These are phyloP conservation scores for Eueides isabella DNA, from an alignment of 1,140 invertebrate species.

Conservation along the genomic window DNA sequence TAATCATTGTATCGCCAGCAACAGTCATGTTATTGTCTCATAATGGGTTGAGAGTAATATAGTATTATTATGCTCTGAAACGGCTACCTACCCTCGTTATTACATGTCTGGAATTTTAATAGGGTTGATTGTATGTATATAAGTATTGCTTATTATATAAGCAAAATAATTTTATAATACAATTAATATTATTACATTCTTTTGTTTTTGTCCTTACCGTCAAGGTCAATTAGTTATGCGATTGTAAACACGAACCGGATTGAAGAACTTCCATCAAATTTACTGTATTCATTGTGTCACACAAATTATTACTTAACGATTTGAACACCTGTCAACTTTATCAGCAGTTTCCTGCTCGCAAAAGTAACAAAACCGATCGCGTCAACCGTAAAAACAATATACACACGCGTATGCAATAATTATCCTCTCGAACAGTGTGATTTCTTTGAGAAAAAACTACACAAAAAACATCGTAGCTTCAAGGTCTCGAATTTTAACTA, in stretches of 20 bases:
- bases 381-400: conserved; percentile 51
- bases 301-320: conserved; percentile 46
- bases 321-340: conserved; percentile 45
- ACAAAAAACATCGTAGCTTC: conserved; percentile 54
- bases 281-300: conserved; percentile 54
- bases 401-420: conserved; percentile 54
- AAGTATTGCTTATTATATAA: background rate
- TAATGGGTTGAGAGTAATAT: conserved; percentile 15
- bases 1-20: conserved; percentile 14
- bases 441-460: conserved; percentile 37
- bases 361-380: conserved; percentile 48
- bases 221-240: conserved; percentile 58
- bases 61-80: conserved; percentile 14
- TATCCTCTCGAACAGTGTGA: conserved; percentile 47
- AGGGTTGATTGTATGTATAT: conserved; percentile 9
- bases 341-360: conserved; percentile 56
- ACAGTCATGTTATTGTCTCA: conserved; percentile 19
- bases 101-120: background rate
- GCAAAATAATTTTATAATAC: conserved; percentile 7
- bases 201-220: conserved; percentile 56
- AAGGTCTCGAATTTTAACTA: conserved; percentile 69
- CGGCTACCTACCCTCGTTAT: conserved; percentile 2
- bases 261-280: conserved; percentile 63
- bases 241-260: conserved; percentile 73
- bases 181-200: background rate